Evolutionary conservation across 2,113 vertebrate genomes (phyloP), one percentile per base, ranked within the genome.

Genomic region (Cinclus mexicanus): DNA sequence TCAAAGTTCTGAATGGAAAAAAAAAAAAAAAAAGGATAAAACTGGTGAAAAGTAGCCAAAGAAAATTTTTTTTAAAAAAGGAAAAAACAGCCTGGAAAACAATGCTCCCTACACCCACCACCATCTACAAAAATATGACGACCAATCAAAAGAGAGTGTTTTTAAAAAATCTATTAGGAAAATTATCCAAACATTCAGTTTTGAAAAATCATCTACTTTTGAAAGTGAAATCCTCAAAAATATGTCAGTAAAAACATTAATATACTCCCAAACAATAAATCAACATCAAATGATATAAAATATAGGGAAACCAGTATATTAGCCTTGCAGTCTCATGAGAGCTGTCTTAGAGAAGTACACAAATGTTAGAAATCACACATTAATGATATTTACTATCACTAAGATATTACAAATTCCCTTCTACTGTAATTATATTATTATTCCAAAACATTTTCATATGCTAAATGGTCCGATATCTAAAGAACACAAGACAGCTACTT

Each of bases 291-390:
- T 59, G 29, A 83, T 11, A 57, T 21, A 68, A 77, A 89, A 57
- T 59, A 14, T 11, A 37, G 14, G 23, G 35, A 23, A 80, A 74
- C 3, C 25, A 72, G 19, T 65, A 23, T 55, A 35, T 59, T 70
- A 61, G 26, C 29, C 55, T 19, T 87, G 61, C 53, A 80, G 83
- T 97, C 78, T 95, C 94, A 67, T 95, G 87, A 95, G 79, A 96
- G 83, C 46, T 91, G 22, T 50, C 44, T 41, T 92, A 90, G 39
- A 63, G 78, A 69, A 68, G 29, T 22, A 69, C 12, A 60, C 6
- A 83, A 77, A 72, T 87, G 89, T 46, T 67, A 94, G 67, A 89
- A 92, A 91, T 74, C 14, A 56, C 15, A 67, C 0, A 4, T 65
- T 90, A 90, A 92, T 83, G 35, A 55, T 21, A 61, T 77, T 49